Conservation (phyloP, 2,888 invertebrate genomes). For the Heteropelma amictum region DNA sequence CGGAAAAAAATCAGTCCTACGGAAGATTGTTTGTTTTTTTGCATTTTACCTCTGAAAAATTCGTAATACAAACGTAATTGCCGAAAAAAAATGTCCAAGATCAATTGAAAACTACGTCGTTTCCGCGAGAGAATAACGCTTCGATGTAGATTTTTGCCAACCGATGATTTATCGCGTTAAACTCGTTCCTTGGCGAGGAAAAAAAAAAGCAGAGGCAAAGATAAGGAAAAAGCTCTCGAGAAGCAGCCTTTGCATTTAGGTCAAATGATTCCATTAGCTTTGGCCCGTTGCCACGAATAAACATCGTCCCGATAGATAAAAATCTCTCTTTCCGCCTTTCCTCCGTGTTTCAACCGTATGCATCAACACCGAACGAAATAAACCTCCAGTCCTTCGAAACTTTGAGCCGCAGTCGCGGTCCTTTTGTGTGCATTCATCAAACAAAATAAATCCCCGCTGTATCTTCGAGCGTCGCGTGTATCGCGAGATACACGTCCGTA, state of each 20-base stretch:
- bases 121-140: no score
- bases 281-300: slow-evolving; percentile 48
- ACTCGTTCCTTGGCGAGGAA: not conserved
- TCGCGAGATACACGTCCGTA: no score
- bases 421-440: slow-evolving; percentile 34
- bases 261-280: slow-evolving; percentile 58
- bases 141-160: not conserved
- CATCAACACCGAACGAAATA: not conserved
- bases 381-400: slow-evolving; percentile 38
- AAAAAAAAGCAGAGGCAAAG: not conserved
- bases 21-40: no score
- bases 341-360: not conserved
- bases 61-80: no score
- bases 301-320: slow-evolving; percentile 35
- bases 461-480: slow-evolving; percentile 12
- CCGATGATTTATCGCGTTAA: not conserved
- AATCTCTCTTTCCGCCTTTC: slow-evolving; percentile 35
- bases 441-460: slow-evolving; percentile 11
- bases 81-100: no score
- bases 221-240: slow-evolving; percentile 31
- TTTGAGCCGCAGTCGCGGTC: slow-evolving; percentile 22
- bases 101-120: no score
- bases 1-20: no score
- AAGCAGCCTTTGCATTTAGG: slow-evolving; percentile 42
- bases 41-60: no score